Conservation (phyloP, 1,140 invertebrate species). For the Metopolophium dirhodum region DNA sequence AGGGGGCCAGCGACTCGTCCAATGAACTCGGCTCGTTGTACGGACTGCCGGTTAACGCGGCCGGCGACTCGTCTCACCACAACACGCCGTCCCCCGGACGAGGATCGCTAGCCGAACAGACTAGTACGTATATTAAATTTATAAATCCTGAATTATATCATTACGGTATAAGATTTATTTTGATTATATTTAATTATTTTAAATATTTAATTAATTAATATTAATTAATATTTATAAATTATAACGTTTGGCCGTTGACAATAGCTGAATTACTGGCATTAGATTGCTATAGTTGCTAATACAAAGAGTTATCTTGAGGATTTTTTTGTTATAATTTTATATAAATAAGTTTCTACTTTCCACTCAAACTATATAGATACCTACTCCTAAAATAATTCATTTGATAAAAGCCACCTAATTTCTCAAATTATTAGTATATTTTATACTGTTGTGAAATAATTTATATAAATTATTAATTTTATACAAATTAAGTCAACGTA, state of each 20-base stretch:
- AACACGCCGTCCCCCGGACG: conserved; percentile 67
- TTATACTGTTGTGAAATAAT: not conserved
- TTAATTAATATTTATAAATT: not conserved
- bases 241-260: not conserved
- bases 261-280: not conserved
- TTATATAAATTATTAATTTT: not conserved
- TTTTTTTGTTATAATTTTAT: not conserved
- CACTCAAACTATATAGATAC: not conserved
- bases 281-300: not conserved
- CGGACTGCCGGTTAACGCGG: conserved; percentile 62
- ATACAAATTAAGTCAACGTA: not conserved
- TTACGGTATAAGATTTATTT: not conserved
- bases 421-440: not conserved
- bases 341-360: not conserved
- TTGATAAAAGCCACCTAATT: not conserved
- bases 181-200: no score
- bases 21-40: conserved; percentile 78
- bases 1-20: conserved; percentile 66
- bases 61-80: conserved; percentile 62
- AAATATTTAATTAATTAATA: no score
- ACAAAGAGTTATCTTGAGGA: not conserved
- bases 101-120: conserved; percentile 68
- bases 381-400: not conserved
- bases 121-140: conserved; percentile 63
- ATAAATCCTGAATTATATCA: not conserved